Evolutionary conservation across 35 echinoderm and acorn worm species (phyloP).

Genomic region (Antedon bifida): DNA sequence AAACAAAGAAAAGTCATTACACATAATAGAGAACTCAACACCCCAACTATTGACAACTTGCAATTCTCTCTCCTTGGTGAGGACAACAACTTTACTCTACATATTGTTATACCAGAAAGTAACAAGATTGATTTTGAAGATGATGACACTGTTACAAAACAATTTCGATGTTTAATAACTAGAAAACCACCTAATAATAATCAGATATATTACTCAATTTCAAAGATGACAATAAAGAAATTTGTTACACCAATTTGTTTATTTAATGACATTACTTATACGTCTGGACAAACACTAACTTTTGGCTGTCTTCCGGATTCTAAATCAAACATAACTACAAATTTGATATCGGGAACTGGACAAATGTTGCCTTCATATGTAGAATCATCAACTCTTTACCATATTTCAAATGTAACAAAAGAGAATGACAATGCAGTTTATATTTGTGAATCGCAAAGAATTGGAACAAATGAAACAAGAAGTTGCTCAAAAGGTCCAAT

Average conservation of each 20-base stretch:
- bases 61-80: background rate
- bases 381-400: background rate
- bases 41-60: too few relatives aligned
- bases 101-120: background rate
- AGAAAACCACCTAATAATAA: too few relatives aligned
- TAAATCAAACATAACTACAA: background rate
- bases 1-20: background rate
- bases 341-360: background rate
- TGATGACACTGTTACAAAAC: background rate
- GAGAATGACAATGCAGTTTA: background rate
- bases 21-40: background rate
- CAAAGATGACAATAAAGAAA: too few relatives aligned
- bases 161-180: background rate
- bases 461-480: background rate
- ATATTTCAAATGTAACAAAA: background rate
- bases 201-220: too few relatives aligned
- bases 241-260: background rate
- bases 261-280: background rate
- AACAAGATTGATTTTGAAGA: background rate
- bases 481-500: background rate
- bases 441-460: background rate
- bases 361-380: background rate
- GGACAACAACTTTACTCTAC: background rate
- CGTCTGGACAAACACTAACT: background rate
- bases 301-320: background rate